phyloP scores from a whole-genome alignment of 2,888 invertebrate species.

The Dynastes hyllus region DNA sequence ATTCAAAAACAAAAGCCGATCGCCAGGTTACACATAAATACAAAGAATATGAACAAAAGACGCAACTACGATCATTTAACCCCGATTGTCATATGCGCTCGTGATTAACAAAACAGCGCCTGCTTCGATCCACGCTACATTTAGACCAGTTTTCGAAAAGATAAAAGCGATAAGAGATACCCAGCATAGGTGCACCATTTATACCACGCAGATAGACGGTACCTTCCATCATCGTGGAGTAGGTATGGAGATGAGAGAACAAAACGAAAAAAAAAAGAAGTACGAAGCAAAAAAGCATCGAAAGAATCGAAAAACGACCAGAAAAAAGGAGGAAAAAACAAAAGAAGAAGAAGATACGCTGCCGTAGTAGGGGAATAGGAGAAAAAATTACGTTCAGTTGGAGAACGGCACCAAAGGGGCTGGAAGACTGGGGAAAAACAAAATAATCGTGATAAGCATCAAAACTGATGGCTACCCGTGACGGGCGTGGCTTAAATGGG shows the following conservation, averaged over 20 bases:
- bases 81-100: constrained; percentile 5
- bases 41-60: not conserved
- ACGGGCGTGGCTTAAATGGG: constrained; percentile 64
- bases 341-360: constrained; percentile 11
- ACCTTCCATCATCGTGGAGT: too few species aligned
- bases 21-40: not conserved
- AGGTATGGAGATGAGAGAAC: not conserved
- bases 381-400: constrained; percentile 26
- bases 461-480: constrained; percentile 71
- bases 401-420: constrained; percentile 40
- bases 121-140: not conserved
- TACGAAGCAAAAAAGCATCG: constrained; percentile 5
- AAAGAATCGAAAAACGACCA: constrained; percentile 21
- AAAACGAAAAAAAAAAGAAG: constrained; percentile 6
- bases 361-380: constrained; percentile 5
- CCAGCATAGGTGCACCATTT: too few species aligned
- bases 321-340: not conserved
- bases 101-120: not conserved
- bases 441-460: constrained; percentile 67
- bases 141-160: constrained; percentile 23
- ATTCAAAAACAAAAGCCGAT: too few species aligned
- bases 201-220: too few species aligned
- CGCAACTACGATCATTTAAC: not conserved
- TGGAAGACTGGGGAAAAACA: constrained; percentile 42
- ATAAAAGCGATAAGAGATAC: not conserved